Percentiles rank a stretch among this genome's conserved stretches.
Conservation (phyloP, 2,113 vertebrate species). For the Limanda limanda region DNA sequence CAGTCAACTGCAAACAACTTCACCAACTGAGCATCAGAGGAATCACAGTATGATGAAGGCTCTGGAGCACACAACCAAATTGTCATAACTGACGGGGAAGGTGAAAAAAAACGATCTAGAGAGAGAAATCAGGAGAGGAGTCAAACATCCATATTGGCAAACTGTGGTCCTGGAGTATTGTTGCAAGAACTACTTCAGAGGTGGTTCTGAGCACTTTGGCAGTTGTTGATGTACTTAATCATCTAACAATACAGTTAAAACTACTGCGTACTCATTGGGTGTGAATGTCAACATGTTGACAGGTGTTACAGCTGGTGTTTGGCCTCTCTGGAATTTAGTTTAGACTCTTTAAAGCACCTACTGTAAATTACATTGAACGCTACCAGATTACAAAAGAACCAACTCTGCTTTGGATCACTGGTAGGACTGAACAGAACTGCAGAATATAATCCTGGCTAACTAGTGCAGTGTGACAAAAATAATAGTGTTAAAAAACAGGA, state of each 20-base stretch:
- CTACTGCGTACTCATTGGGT: not conserved
- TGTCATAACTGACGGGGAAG: conserved; percentile 5
- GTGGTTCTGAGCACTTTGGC: not conserved
- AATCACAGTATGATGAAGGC: not conserved
- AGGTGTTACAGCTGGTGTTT: not conserved
- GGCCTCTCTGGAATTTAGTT: not conserved
- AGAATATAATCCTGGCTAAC: conserved; percentile 40
- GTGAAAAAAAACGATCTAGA: not conserved
- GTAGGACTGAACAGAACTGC: conserved; percentile 6
- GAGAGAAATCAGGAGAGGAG: conserved; percentile 1
- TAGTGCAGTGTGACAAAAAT: conserved; percentile 20
- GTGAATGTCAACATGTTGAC: not conserved
- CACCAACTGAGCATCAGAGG: not conserved
- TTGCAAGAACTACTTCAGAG: not conserved
- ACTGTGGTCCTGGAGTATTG: not conserved
- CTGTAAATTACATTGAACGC: not conserved
- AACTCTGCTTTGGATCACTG: conserved; percentile 5
- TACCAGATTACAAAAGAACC: not conserved
- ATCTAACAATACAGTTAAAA: not conserved
- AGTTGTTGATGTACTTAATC: not conserved
- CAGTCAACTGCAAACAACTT: not conserved
- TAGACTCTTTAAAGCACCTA: not conserved
- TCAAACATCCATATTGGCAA: not conserved
- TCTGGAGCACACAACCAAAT: not conserved
- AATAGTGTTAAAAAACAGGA: conserved; percentile 28